Evolutionary conservation across 2,888 invertebrate species (phyloP).

Genomic region (Rhyacophila evoluta): DNA sequence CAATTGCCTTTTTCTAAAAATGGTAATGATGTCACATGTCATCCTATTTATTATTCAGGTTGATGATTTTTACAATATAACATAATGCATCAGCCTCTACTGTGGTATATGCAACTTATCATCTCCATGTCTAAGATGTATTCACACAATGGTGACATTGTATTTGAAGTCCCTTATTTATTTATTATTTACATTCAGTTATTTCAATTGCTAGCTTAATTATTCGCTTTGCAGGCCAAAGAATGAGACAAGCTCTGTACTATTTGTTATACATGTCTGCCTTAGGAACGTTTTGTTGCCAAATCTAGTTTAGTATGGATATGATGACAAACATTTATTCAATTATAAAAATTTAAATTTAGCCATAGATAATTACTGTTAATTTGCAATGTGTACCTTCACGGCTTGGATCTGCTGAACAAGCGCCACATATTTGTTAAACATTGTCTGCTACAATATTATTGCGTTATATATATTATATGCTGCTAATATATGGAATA

Average conservation of each 20-base stretch:
- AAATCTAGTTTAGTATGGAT: conserved; percentile 26
- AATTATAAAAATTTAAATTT: conserved; percentile 33
- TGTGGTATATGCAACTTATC: no score
- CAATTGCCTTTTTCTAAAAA: no score
- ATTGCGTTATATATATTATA: not conserved
- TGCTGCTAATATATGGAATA: conserved; percentile 35
- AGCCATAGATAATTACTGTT: conserved; percentile 44
- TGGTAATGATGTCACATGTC: no score
- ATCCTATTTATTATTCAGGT: no score
- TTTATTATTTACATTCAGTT: no score
- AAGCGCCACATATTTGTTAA: conserved; percentile 57
- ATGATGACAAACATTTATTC: conserved; percentile 41
- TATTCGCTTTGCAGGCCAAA: conserved; percentile 41
- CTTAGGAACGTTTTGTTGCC: conserved; percentile 47
- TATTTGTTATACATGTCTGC: conserved; percentile 44
- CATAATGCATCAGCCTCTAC: no score
- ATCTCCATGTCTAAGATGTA: no score
- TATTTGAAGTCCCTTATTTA: no score
- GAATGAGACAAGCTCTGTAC: conserved; percentile 9
- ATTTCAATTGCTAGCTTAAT: not conserved
- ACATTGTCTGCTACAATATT: conserved; percentile 44
- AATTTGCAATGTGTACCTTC: conserved; percentile 38
- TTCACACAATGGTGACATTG: no score
- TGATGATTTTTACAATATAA: no score
- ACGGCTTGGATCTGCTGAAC: conserved; percentile 58